phyloP scores from a whole-genome alignment of 1,140 invertebrate genomes.

The Leptopilina boulardi region DNA sequence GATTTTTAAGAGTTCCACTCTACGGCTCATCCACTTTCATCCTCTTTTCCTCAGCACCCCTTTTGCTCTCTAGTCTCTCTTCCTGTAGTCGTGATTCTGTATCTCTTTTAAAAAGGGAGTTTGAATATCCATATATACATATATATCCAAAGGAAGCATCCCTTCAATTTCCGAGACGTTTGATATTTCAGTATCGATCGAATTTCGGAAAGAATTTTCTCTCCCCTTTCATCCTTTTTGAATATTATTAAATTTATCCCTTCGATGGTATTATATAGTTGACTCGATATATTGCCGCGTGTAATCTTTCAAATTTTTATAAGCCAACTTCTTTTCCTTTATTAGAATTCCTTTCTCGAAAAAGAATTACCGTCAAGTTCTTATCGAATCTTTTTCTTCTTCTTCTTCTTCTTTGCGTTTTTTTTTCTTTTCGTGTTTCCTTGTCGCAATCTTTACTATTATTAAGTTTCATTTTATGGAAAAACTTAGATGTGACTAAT shows the following conservation, averaged over 20 bases:
- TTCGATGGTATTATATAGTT: background rate
- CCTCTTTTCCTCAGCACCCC: background rate
- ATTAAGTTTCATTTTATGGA: background rate
- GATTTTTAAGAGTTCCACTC: constrained; percentile 58
- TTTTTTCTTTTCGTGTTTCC: background rate
- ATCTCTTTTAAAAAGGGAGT: constrained; percentile 41
- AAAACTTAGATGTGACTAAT: background rate
- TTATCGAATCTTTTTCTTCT: background rate
- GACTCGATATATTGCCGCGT: background rate
- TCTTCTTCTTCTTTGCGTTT: background rate
- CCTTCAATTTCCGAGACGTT: background rate
- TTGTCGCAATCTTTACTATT: background rate
- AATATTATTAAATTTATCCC: constrained; percentile 34
- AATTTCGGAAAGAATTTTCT: background rate
- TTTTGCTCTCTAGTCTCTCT: background rate
- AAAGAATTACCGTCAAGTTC: background rate
- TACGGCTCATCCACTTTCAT: constrained; percentile 42
- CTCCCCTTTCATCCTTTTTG: background rate
- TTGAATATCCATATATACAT: background rate
- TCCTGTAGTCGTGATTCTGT: background rate
- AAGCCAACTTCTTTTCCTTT: constrained; percentile 5
- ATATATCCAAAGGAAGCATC: background rate
- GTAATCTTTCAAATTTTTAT: constrained; percentile 14
- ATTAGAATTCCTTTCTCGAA: background rate
- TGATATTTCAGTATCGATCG: constrained; percentile 3